Evolutionary conservation across 2,113 vertebrate species (phyloP).

Genomic region (Myodes glareolus): DNA sequence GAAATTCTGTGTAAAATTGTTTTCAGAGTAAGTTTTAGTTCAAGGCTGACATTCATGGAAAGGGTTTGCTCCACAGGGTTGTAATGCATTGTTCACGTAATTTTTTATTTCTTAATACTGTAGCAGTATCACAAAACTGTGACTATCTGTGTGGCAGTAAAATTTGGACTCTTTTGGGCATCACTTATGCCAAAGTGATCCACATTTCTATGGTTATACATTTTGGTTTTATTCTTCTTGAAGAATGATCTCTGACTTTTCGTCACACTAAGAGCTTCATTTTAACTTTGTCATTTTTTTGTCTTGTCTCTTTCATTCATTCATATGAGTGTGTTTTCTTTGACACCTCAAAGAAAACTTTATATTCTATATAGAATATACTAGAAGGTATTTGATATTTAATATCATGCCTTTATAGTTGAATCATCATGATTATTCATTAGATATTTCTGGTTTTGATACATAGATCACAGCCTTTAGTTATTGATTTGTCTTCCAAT

Average conservation of each 20-base stretch:
- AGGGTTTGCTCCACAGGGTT: slow-evolving; percentile 30
- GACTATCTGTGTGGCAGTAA: slow-evolving; percentile 28
- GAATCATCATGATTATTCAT: slow-evolving; percentile 15
- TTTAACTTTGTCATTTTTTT: slow-evolving; percentile 57
- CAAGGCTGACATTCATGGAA: slow-evolving; percentile 31
- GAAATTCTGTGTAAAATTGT: slow-evolving; percentile 15
- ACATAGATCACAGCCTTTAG: background rate
- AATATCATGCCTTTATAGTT: slow-evolving; percentile 31
- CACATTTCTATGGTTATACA: background rate
- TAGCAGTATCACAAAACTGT: background rate
- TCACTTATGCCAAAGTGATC: background rate
- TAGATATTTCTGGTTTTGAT: slow-evolving; percentile 43
- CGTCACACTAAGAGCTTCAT: background rate
- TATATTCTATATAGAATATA: background rate
- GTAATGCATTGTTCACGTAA: slow-evolving; percentile 17
- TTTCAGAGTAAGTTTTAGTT: slow-evolving; percentile 60
- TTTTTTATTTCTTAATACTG: slow-evolving; percentile 47
- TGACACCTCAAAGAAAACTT: background rate
- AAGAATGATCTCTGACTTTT: slow-evolving; percentile 60
- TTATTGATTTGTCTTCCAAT: slow-evolving; percentile 7
- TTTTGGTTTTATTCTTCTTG: slow-evolving; percentile 66
- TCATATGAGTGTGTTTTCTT: slow-evolving; percentile 55
- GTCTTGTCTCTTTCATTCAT: slow-evolving; percentile 48
- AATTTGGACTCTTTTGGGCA: slow-evolving; percentile 41
- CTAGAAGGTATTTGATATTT: slow-evolving; percentile 6